Percentiles rank a stretch among this genome's conserved stretches.
Evolutionary conservation across 2,888 invertebrate species (phyloP).

Genomic region (Lydus trimaculatus): DNA sequence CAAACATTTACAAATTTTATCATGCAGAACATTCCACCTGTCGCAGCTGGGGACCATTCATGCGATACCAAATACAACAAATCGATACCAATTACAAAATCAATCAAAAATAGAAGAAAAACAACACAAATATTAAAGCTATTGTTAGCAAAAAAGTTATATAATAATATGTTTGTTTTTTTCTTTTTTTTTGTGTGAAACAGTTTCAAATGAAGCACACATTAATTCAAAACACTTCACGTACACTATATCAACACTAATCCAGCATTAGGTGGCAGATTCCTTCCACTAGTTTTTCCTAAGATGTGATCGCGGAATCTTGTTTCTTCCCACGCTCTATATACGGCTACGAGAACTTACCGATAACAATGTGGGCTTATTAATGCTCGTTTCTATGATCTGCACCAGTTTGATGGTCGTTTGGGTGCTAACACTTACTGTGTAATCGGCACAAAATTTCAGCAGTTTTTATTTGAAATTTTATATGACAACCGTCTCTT

Average conservation of each 20-base stretch:
- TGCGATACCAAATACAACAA: slow-evolving; percentile 6
- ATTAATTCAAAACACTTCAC: slow-evolving; percentile 23
- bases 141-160: not conserved
- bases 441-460: not conserved
- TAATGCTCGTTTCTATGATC: slow-evolving; percentile 31
- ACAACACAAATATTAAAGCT: not conserved
- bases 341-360: slow-evolving; percentile 42
- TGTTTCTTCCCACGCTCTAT: slow-evolving; percentile 56
- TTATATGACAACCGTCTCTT: not conserved
- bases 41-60: slow-evolving; percentile 24
- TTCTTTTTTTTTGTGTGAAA: not conserved
- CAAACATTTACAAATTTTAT: slow-evolving; percentile 25
- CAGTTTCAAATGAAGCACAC: slow-evolving; percentile 4
- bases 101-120: not conserved
- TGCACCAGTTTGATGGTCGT: slow-evolving; percentile 20
- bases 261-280: slow-evolving; percentile 52
- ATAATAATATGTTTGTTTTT: not conserved
- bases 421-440: slow-evolving; percentile 21
- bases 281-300: slow-evolving; percentile 50
- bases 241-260: slow-evolving; percentile 36
- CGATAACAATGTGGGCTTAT: slow-evolving; percentile 32
- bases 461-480: not conserved
- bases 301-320: slow-evolving; percentile 54
- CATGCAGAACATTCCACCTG: slow-evolving; percentile 32
- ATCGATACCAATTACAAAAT: slow-evolving; percentile 5